A percentile compares a stretch with the other conserved stretches of the same genome.
Evolutionary conservation across 2,797 vertebrate species (phyloP).

Genomic region (Mionectes olivaceus): DNA sequence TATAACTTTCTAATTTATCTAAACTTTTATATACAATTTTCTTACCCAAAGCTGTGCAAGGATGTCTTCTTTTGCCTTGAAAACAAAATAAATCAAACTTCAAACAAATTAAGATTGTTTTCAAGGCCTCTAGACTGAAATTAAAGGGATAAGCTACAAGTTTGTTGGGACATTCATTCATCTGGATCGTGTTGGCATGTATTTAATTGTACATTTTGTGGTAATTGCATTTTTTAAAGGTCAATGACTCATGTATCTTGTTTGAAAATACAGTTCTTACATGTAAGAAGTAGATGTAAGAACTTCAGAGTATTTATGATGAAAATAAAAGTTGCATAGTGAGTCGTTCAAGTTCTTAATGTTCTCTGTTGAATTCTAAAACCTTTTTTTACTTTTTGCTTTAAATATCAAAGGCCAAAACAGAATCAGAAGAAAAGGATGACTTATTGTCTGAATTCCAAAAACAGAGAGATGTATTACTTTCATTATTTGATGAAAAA

Average conservation of each 20-base stretch:
- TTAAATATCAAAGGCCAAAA: constrained; percentile 73
- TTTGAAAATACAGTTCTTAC: not conserved
- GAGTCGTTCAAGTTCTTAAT: not conserved
- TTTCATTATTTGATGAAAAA: constrained; percentile 92
- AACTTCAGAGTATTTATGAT: not conserved
- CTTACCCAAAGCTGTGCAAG: not conserved
- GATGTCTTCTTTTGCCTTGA: not conserved
- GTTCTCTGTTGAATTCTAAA: not conserved
- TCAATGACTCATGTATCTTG: not conserved
- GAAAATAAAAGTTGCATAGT: not conserved
- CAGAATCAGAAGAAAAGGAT: constrained; percentile 88
- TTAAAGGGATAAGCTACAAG: not conserved
- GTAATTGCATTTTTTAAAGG: not conserved
- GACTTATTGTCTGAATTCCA: constrained; percentile 86
- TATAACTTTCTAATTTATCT: not conserved
- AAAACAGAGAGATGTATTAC: constrained; percentile 88
- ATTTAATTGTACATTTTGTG: not conserved
- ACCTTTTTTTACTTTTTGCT: constrained; percentile 41
- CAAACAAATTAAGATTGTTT: not conserved
- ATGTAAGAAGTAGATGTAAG: not conserved
- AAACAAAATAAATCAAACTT: not conserved
- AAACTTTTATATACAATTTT: not conserved
- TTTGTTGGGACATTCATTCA: not conserved
- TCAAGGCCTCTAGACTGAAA: not conserved
- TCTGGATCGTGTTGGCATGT: not conserved